Percentiles rank a stretch among this genome's conserved stretches.
Conservation (phyloP, 2,797 vertebrate genomes). For the Austrolebias charrua region DNA sequence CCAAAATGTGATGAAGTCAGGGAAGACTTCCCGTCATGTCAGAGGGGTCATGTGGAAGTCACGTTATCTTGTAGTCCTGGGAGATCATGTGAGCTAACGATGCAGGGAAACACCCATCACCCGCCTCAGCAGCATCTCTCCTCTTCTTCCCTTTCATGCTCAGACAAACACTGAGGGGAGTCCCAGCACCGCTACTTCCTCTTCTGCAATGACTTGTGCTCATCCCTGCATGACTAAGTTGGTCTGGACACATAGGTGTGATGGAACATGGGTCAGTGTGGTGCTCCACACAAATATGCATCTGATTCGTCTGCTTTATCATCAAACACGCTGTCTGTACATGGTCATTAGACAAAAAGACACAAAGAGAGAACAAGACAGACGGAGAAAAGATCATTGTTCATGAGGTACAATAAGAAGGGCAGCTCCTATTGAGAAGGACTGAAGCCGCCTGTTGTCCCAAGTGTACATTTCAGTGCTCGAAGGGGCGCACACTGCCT, state of each 20-base stretch:
- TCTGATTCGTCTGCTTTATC: constrained; percentile 35
- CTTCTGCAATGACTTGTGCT: constrained; percentile 57
- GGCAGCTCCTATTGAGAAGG: constrained; percentile 83
- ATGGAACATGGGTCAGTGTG: constrained; percentile 15
- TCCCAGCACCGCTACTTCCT: constrained; percentile 63
- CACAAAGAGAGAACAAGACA: constrained; percentile 46
- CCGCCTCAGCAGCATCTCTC: constrained; percentile 25
- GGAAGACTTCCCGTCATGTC: constrained; percentile 33
- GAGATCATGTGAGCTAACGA: constrained; percentile 71
- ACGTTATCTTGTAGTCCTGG: constrained; percentile 70
- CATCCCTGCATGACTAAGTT: constrained; percentile 42
- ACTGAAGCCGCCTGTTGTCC: constrained; percentile 82
- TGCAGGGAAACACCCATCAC: constrained; percentile 66
- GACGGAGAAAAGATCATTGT: constrained; percentile 81
- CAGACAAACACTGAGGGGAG: constrained; percentile 52
- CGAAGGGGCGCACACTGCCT: constrained; percentile 73
- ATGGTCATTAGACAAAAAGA: constrained; percentile 64
- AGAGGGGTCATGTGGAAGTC: constrained; percentile 74
- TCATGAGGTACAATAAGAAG: constrained; percentile 84
- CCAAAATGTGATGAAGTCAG: constrained; percentile 1
- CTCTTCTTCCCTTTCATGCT: constrained; percentile 23
- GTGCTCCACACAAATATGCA: constrained; percentile 44
- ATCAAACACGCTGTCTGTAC: constrained; percentile 62
- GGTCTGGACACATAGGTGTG: constrained; percentile 14
- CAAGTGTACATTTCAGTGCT: constrained; percentile 78